These are phyloP conservation scores for Falco punctatus DNA, from an alignment of 2,113 vertebrate genomes.

Conservation along the genomic window DNA sequence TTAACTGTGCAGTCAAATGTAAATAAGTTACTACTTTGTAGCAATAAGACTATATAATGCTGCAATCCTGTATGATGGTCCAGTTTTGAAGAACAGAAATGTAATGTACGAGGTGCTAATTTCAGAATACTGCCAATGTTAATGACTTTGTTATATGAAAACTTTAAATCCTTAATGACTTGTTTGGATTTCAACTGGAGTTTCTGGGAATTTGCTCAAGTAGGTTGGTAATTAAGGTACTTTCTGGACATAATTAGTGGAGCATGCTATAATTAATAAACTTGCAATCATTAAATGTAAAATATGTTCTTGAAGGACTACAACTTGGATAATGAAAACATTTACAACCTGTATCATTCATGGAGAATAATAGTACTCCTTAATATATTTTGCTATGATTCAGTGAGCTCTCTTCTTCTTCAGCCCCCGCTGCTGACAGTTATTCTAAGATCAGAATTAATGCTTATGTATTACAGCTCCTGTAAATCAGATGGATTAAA, in stretches of 20 bases:
- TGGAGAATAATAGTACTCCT: constrained; percentile 38
- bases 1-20: constrained; percentile 55
- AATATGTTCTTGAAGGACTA: not conserved
- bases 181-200: constrained; percentile 14
- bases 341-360: constrained; percentile 39
- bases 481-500: not conserved
- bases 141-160: constrained; percentile 22
- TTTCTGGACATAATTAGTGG: not conserved
- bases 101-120: not conserved
- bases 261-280: constrained; percentile 22
- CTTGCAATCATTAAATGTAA: not conserved
- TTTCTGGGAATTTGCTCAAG: not conserved
- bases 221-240: not conserved
- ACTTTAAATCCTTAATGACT: constrained; percentile 6
- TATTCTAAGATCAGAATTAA: constrained; percentile 47
- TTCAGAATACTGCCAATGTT: not conserved
- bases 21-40: constrained; percentile 39
- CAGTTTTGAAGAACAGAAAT: not conserved
- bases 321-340: constrained; percentile 8
- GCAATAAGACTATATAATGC: not conserved
- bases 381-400: constrained; percentile 35
- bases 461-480: not conserved
- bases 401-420: constrained; percentile 1
- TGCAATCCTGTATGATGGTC: not conserved
- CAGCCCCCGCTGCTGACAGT: not conserved